Base-by-base conservation (phyloP, 2,888 invertebrate genomes). In the Bedellia somnulentella region DNA sequence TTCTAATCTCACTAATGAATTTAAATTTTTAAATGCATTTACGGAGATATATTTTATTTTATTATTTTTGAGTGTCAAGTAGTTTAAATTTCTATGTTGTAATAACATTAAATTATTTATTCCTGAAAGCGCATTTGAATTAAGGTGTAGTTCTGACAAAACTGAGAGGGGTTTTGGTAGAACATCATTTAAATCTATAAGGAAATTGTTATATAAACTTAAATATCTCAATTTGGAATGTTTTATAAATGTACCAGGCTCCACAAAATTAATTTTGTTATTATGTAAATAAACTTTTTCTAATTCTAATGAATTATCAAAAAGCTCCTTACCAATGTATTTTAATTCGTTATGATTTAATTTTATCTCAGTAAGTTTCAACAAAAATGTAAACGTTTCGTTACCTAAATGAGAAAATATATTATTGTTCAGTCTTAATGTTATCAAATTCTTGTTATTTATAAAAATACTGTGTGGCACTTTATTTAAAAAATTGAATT, bases 201-300 rank as follows among this genome's bases (percentile, higher is more conserved):
- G 66, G 30, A 82, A 73, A 58, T 94, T 93, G 28, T 88, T 86
- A 51, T 90, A 86, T 36, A 95, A 68, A 59, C 90, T 90, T 23
- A 95, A 82, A 56, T 90, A 91, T 49, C 89, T 89, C 39, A 95
- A 77, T 45, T 81, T 83, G 42, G 77, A 80, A 49, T 92, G 71
- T 13, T 83, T 82, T 23, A 81, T 76, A 52, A 94, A 87, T 4
- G 89, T 84, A 13, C 87, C 89, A 11, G 86, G 80, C 46, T 91
- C 90, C 48, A 94, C 88, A 35, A 82, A 81, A 33, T 82, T 82
- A 37, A 94, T 88, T 41, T 82, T 80, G 63, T 94, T 94, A 59
- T 91, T 88, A 56, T 93, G 90, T 35, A 93, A 76, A 63, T 93
- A 89, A 35, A 94, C 67, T 57, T 92, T 91, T 44, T 88, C 79